Evolutionary conservation across 2,797 vertebrate genomes (phyloP), one percentile per base, ranked within the genome.

Genomic region (Hoplostethus mediterraneus): DNA sequence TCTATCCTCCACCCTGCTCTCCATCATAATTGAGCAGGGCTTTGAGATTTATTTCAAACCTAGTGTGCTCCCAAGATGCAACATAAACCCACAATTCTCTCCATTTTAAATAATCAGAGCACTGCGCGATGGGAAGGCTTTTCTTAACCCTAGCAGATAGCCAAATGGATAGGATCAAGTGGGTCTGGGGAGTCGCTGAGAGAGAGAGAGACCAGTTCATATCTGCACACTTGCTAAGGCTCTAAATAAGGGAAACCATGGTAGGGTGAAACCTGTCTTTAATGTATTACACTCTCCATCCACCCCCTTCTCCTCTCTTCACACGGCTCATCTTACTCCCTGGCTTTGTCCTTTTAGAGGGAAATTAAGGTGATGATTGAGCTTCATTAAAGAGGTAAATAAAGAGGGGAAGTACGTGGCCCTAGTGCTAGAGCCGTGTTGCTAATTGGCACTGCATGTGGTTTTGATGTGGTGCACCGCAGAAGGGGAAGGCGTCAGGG

Each of bases 1-100:
- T 81, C 79, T 45, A 75, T 85, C 78, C 84, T 79, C 75, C 53
- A 65, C 58, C 93, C 92, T 91, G 93, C 92, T 94, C 95, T 93
- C 92, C 87, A 88, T 92, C 92, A 92, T 96, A 96, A 96, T 95
- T 96, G 96, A 97, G 93, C 89, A 79, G 92, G 89, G 93, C 93
- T 95, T 95, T 95, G 94, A 95, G 94, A 94, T 94, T 95, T 95
- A 93, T 94, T 94, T 94, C 90, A 91, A 95, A 17, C 21, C 21
- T 1, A 21, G 21, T 21, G 21, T 21, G 21, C 21, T 21, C 21
- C 21, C 21, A 1, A 21, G 21, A 21, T 65, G 48, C 67, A 71
- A 82, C 79, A 83, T 82, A 89, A 89, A 78, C 79, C 72, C 38
- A 71, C 48, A 79, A 66, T 73, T 68, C 71, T 61, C 58, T 61